Evolutionary conservation across 2,113 vertebrate species (phyloP).

Genomic region (Craseonycteris thonglongyai): DNA sequence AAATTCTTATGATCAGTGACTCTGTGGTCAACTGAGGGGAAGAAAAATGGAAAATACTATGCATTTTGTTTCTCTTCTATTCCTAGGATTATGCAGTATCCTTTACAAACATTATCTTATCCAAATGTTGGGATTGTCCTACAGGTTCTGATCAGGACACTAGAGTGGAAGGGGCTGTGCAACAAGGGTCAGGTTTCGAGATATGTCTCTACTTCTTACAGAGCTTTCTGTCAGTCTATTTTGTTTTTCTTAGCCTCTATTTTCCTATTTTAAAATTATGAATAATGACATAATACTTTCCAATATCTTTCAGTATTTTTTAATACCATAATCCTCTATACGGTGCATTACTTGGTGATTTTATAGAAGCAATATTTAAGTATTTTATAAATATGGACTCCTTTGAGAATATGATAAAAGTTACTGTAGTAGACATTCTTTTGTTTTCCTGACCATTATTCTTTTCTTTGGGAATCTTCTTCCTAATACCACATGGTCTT

Average conservation of each 20-base stretch:
- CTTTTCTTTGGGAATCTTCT: background rate
- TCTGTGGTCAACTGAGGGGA: background rate
- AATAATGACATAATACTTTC: background rate
- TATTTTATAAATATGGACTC: background rate
- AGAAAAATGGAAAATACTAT: background rate
- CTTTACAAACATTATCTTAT: background rate
- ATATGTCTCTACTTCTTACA: fast-evolving
- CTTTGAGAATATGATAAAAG: background rate
- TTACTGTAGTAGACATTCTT: background rate
- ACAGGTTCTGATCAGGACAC: background rate
- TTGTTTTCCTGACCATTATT: background rate
- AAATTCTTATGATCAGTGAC: background rate
- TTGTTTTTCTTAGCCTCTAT: background rate
- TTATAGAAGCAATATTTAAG: background rate
- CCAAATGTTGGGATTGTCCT: background rate
- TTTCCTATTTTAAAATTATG: background rate
- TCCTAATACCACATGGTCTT: background rate
- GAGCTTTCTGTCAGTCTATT: background rate
- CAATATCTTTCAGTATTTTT: background rate
- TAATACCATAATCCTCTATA: background rate
- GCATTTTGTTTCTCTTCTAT: fast-evolving
- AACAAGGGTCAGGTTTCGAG: background rate
- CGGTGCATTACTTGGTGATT: background rate
- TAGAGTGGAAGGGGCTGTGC: background rate
- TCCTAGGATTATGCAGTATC: background rate